Evolutionary conservation across 2,888 invertebrate species (phyloP).

Genomic region (Protophormia terraenovae): DNA sequence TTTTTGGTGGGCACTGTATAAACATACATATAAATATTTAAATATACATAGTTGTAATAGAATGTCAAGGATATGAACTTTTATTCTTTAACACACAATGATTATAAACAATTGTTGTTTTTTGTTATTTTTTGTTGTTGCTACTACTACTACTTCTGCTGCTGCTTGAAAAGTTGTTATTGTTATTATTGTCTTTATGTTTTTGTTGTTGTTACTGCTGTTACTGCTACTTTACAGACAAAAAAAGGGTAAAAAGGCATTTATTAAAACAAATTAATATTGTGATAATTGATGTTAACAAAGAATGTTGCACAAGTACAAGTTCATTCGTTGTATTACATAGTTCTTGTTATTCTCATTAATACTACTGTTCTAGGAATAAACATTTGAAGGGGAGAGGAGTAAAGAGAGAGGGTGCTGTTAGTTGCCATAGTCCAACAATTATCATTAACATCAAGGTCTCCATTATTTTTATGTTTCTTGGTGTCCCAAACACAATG

Average conservation of each 20-base stretch:
- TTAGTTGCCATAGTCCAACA: not conserved
- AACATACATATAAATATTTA: not conserved
- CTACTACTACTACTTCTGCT: not conserved
- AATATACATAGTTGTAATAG: slow-evolving; percentile 10
- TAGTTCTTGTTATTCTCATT: not conserved
- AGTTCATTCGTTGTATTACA: not conserved
- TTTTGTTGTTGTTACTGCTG: not conserved
- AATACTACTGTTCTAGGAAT: not conserved
- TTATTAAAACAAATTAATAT: slow-evolving; percentile 66
- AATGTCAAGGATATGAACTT: slow-evolving; percentile 66
- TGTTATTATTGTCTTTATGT: slow-evolving; percentile 16
- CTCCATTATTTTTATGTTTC: not conserved
- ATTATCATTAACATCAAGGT: slow-evolving; percentile 19
- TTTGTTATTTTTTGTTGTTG: not conserved
- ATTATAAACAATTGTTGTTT: slow-evolving; percentile 30
- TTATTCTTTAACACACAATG: slow-evolving; percentile 35
- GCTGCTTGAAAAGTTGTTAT: not conserved
- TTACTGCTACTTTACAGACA: not conserved
- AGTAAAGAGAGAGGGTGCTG: too few species aligned
- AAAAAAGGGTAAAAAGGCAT: slow-evolving; percentile 57
- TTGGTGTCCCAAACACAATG: slow-evolving; percentile 11
- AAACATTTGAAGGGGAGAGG: not conserved
- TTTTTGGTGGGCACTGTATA: slow-evolving; percentile 28
- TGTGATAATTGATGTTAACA: slow-evolving; percentile 64
- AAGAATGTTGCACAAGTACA: slow-evolving; percentile 39